These are phyloP conservation scores for Drosophila sp. DNA, from an alignment of 1,140 invertebrate species.

Conservation along the genomic window DNA sequence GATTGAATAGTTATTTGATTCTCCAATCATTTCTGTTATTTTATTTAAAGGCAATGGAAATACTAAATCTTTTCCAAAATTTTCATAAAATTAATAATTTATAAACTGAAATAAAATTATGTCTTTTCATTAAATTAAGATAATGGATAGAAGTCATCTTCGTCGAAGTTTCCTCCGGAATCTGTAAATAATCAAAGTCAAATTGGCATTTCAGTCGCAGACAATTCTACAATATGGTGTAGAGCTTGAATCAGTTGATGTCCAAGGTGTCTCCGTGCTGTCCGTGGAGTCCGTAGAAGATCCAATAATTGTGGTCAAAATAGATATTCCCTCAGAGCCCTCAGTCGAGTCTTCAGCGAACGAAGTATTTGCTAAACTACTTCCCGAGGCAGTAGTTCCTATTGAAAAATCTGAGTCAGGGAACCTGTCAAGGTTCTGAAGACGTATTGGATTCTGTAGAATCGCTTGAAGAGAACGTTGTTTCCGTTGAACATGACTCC, in stretches of 20 bases:
- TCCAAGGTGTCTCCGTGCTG: neutral
- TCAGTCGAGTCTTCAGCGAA: neutral
- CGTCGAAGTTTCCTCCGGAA: neutral
- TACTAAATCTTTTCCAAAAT: too few relatives aligned
- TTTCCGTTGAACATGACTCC: neutral
- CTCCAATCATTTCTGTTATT: too few relatives aligned
- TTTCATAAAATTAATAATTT: too few relatives aligned
- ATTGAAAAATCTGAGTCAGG: too few relatives aligned
- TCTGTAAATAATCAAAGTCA: constrained; percentile 23
- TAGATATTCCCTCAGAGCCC: neutral
- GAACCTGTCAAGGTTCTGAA: too few relatives aligned
- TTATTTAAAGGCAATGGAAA: too few relatives aligned
- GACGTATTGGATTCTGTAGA: neutral
- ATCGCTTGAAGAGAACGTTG: neutral
- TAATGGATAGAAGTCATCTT: neutral
- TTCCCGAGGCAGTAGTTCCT: too few relatives aligned
- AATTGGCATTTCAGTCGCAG: constrained; percentile 17
- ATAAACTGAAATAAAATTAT: too few relatives aligned
- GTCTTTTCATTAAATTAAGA: too few relatives aligned
- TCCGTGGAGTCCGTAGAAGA: neutral
- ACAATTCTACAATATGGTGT: constrained; percentile 23
- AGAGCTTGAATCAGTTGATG: constrained; percentile 2
- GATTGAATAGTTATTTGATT: too few relatives aligned
- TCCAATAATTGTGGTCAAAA: constrained; percentile 19
- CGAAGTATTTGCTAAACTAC: neutral